Conservation (phyloP, 2,888 invertebrate genomes). For the Lobophora halterata region DNA sequence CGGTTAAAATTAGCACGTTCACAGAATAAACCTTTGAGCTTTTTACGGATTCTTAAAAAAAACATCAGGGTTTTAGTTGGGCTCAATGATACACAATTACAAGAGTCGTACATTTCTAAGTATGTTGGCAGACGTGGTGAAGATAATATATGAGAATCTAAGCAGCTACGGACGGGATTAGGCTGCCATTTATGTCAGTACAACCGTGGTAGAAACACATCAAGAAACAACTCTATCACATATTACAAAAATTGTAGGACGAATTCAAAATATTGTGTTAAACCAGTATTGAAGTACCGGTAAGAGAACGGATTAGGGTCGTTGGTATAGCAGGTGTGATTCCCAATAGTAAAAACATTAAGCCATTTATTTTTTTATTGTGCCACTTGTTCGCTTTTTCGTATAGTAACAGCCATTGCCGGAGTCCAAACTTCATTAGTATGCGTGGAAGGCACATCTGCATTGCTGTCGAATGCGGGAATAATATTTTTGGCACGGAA, state of each 20-base stretch:
- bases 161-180: constrained; percentile 2
- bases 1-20: constrained; percentile 57
- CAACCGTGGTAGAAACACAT: constrained; percentile 11
- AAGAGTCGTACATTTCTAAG: constrained; percentile 25
- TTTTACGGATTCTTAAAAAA: constrained; percentile 33
- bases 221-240: no score
- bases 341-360: no score
- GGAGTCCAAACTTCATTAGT: constrained; percentile 39
- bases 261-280: no score
- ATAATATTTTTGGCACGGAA: constrained; percentile 63
- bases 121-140: constrained; percentile 30
- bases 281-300: no score
- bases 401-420: no score
- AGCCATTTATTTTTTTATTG: no score
- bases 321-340: no score
- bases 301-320: no score
- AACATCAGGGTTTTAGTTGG: constrained; percentile 13
- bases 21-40: constrained; percentile 37
- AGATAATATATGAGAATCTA: constrained; percentile 27
- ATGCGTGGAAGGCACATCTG: constrained; percentile 69
- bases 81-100: constrained; percentile 33
- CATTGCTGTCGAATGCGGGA: constrained; percentile 61
- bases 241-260: no score
- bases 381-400: no score
- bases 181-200: constrained; percentile 10